Conservation (phyloP, 2,797 vertebrate species). For the Echeneis naucrates region DNA sequence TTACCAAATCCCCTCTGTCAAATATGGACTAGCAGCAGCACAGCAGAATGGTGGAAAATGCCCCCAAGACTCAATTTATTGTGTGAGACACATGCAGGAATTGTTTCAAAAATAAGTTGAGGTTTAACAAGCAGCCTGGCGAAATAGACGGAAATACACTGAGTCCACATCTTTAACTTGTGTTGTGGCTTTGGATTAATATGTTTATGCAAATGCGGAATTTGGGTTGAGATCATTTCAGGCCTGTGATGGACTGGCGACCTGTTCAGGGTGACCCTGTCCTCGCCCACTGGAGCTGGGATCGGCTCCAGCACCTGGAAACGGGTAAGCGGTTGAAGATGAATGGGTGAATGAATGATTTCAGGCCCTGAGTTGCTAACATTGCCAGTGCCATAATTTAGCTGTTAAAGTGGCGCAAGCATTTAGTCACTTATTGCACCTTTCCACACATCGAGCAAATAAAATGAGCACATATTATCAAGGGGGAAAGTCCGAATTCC, state of each 20-base stretch:
- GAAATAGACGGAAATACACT: constrained; percentile 21
- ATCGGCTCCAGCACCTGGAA: too few species aligned
- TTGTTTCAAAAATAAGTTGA: constrained; percentile 49
- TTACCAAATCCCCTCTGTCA: constrained; percentile 67
- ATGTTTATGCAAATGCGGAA: constrained; percentile 27
- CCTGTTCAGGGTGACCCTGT: too few species aligned
- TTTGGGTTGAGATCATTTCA: constrained; percentile 18
- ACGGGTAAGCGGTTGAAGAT: too few species aligned
- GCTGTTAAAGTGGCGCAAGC: constrained; percentile 1
- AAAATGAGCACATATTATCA: background rate
- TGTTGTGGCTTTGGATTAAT: constrained; percentile 42
- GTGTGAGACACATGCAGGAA: constrained; percentile 51
- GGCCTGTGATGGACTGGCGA: too few species aligned
- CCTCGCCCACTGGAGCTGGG: too few species aligned
- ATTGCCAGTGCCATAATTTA: background rate
- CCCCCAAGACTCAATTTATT: constrained; percentile 57
- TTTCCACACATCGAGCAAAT: constrained; percentile 5
- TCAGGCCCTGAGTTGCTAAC: background rate
- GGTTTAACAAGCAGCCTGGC: constrained; percentile 33
- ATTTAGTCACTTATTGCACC: background rate
- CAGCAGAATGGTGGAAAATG: constrained; percentile 50
- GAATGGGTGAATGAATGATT: too few species aligned
- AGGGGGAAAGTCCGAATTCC: background rate
- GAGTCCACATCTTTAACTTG: constrained; percentile 19
- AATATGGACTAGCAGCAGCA: constrained; percentile 64